Conservation (phyloP, 2,797 vertebrate genomes). For the Gastrophryne carolinensis region DNA sequence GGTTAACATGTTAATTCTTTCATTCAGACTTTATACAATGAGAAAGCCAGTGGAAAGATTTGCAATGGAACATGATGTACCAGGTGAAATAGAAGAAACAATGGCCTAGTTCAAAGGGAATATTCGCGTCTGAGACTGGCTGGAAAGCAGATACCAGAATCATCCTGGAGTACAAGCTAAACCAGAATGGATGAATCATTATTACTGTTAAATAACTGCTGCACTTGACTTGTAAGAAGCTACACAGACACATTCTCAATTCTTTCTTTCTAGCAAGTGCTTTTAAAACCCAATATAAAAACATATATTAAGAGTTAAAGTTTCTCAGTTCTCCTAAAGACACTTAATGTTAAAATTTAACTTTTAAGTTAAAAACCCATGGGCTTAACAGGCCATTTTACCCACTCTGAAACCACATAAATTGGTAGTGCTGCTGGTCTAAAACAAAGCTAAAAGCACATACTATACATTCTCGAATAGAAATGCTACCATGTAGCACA, state of each 20-base stretch:
- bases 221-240: conserved; percentile 18
- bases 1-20: neutral
- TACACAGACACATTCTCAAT: conserved; percentile 18
- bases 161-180: conserved; percentile 34
- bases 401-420: no score
- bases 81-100: neutral
- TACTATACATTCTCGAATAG: no score
- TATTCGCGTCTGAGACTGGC: conserved; percentile 38
- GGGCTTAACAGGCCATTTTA: no score
- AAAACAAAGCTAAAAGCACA: no score
- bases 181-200: conserved; percentile 32
- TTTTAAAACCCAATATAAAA: neutral
- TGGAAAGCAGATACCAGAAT: neutral
- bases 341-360: no score
- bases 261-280: neutral
- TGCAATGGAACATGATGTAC: neutral
- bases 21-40: neutral
- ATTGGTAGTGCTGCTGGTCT: no score
- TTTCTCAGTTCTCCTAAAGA: no score
- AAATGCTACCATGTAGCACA: no score
- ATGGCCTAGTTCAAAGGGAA: neutral
- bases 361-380: no score
- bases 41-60: neutral
- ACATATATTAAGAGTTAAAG: neutral
- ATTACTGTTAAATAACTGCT: conserved; percentile 35